These are phyloP conservation scores for Cotesia congregata DNA, from an alignment of 2,888 invertebrate species.

Conservation along the genomic window DNA sequence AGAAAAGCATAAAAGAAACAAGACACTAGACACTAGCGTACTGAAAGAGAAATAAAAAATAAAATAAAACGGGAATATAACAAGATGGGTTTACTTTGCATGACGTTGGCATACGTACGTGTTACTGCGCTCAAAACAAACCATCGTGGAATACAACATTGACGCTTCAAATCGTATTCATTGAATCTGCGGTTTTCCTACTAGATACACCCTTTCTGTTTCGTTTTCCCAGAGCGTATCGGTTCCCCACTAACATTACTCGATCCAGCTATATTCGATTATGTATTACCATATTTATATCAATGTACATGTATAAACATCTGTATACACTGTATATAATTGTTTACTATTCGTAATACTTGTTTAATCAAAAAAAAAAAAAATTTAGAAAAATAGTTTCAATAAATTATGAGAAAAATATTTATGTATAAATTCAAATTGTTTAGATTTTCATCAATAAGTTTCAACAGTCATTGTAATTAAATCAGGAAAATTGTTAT, in stretches of 20 bases:
- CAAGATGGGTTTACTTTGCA: background rate
- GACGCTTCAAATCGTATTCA: conserved; percentile 6
- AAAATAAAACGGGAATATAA: conserved; percentile 13
- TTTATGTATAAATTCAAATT: too few relatives aligned
- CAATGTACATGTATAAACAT: background rate
- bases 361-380: too few relatives aligned
- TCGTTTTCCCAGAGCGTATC: conserved; percentile 12
- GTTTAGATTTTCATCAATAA: too few relatives aligned
- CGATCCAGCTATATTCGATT: conserved; percentile 26
- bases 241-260: conserved; percentile 28
- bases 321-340: background rate
- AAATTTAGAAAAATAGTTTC: too few relatives aligned
- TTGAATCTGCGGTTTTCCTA: conserved; percentile 13
- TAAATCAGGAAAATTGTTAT: too few relatives aligned
- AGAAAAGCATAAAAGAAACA: background rate
- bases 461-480: too few relatives aligned
- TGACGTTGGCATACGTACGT: background rate
- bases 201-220: background rate
- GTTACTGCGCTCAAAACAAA: background rate
- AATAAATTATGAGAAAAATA: too few relatives aligned
- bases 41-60: background rate
- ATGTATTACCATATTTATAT: background rate
- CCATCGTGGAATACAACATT: background rate
- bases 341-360: background rate
- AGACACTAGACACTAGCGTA: background rate